Evolutionary conservation across 2,888 invertebrate species (phyloP), one percentile per base, ranked within the genome.

Genomic region (Ochropacha duplaris): DNA sequence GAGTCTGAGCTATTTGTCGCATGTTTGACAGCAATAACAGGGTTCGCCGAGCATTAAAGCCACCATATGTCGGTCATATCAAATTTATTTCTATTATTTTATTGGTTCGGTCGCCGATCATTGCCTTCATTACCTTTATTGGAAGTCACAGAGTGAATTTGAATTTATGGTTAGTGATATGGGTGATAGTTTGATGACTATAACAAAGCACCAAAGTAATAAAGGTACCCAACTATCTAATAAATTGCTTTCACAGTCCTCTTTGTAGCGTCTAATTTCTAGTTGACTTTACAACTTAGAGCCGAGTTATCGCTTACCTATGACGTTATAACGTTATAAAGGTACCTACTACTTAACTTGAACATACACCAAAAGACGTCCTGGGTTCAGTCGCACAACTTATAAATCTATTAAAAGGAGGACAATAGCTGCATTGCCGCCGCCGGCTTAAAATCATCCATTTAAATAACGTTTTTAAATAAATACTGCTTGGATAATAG

Each of bases 391-490:
- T 71, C 68, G 69, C 67, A 76, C 80, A 82, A 80, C 82, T 70
- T 79, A 81, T 88, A 87, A 84, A 82, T 81, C 83, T 82, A 89
- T 88, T 87, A 88, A 72, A 72, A 70, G 61, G 76, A 76, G 74
- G 74, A 92, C 92, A 92, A 92, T 85, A 78, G 90, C 66, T 69
- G 81, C 81, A 87, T 89, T 86, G 83, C 79, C 78, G 84, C 86
- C 84, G 86, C 83, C 83, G 85, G 92, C 88, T 92, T 91, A 92
- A 88, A 91, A 89, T 92, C 92, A 92, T 91, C 88, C 90, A 92
- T 92, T 92, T 92, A 91, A 92, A 92, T 92, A 91, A 90, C 89
- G 87, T 92, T 92, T 92, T 92, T 92, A 92, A 92, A 92, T 92
- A 92, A 92, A 92, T 92, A 92, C 91, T 83, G 82, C 75, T 81